phyloP scores from a whole-genome alignment of 2,888 invertebrate genomes.

The Cephus pygmeus region DNA sequence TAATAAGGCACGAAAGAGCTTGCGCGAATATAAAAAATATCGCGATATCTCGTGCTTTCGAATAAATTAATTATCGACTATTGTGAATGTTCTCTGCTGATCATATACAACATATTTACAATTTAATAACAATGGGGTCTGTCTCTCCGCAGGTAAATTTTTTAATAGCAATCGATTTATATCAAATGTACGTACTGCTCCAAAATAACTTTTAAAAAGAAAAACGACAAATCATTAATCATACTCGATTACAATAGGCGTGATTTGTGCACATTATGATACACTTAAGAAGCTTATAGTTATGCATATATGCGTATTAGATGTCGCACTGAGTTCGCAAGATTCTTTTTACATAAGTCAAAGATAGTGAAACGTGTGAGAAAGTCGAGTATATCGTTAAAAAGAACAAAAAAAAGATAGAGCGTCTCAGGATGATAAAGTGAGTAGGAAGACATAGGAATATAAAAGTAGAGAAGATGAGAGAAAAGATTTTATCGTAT shows the following conservation, averaged over 20 bases:
- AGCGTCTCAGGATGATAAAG: slow-evolving; percentile 12
- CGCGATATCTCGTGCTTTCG: neutral
- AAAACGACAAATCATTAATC: neutral
- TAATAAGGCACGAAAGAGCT: neutral
- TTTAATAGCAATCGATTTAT: slow-evolving; percentile 28
- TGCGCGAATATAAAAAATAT: neutral
- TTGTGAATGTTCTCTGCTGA: neutral
- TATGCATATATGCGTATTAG: slow-evolving; percentile 23
- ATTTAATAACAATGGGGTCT: neutral
- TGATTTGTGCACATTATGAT: neutral
- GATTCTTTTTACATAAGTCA: slow-evolving; percentile 17
- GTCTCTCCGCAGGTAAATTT: slow-evolving; percentile 31
- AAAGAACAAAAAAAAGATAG: slow-evolving; percentile 12
- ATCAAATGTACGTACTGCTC: slow-evolving; percentile 34
- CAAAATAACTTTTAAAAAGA: slow-evolving; percentile 43
- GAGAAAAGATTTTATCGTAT: neutral
- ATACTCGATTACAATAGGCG: neutral
- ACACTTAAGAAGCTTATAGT: slow-evolving; percentile 6
- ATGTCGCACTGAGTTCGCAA: slow-evolving; percentile 24
- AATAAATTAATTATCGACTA: neutral
- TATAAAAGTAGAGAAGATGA: slow-evolving; percentile 5
- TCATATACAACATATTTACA: neutral
- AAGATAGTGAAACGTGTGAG: slow-evolving; percentile 14
- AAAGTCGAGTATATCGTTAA: slow-evolving; percentile 10
- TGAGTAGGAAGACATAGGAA: slow-evolving; percentile 2